Evolutionary conservation across 1,140 invertebrate species (phyloP).

Genomic region (Galleria mellonella): DNA sequence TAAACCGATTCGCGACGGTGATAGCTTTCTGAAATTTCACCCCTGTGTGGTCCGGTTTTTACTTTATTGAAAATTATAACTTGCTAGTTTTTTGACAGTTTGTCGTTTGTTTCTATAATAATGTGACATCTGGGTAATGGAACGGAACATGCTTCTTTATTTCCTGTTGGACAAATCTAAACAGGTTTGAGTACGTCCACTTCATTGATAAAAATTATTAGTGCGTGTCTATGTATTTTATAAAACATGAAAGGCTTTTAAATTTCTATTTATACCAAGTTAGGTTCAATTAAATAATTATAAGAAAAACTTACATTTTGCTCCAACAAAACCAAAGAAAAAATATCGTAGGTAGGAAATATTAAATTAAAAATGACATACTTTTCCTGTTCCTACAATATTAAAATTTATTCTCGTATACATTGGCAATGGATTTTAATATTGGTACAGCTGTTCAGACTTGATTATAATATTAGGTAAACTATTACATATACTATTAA

Average conservation of each 20-base stretch:
- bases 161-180: no score
- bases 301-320: no score
- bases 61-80: constrained; percentile 24
- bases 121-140: constrained; percentile 34
- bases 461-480: no score
- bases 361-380: no score
- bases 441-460: no score
- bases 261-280: background rate
- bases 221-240: background rate
- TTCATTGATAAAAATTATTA: constrained; percentile 2
- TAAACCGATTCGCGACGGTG: constrained; percentile 65
- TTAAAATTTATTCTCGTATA: no score
- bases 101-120: constrained; percentile 21
- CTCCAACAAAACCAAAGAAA: no score
- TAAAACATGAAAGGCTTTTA: background rate
- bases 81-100: constrained; percentile 30
- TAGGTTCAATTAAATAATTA: no score
- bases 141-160: constrained; percentile 13
- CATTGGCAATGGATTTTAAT: no score
- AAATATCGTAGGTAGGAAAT: no score
- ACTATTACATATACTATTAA: no score
- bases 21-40: constrained; percentile 52
- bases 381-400: no score
- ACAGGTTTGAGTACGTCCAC: background rate
- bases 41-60: constrained; percentile 54